Evolutionary conservation across 1,140 invertebrate species (phyloP), one percentile per base, ranked within the genome.

Genomic region (Phymastichus coffea): DNA sequence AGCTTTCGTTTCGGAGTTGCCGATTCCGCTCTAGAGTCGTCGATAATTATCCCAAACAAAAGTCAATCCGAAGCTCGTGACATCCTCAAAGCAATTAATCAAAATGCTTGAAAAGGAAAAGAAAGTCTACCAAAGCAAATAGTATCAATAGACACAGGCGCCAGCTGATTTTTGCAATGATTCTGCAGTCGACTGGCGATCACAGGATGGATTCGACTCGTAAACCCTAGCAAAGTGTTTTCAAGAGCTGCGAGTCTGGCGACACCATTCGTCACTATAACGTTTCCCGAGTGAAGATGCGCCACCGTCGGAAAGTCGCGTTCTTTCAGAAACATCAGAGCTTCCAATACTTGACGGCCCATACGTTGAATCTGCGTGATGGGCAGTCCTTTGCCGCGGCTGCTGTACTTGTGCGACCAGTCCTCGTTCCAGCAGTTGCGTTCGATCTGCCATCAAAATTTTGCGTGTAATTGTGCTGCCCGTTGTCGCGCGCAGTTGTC

Each of bases 201-300:
- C 63, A 88, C 74, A 20, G 84, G 78, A 76, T 85, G 73, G 64
- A 82, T 75, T 51, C 87, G 83, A 17, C 91, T 90, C 23, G 85
- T 83, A 19, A 90, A 85, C 0, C 90, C 89, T n/a, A 94, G 82
- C 28, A 95, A 75, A 1, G 89, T 88, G 71, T 94, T 94, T 77
- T 94, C 93, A 46, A 94, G 72, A 0, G 90, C 91, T 25, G 90
- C 89, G 60, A 95, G 76, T 72, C 86, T 82, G 14, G 92, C 92
- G 0, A 94, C 91, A 2, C 93, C 93, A 75, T 95, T 94, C 69
- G 95, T 92, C 19, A 95, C 82, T 61, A 95, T 90, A 8, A 96
- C 87, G 80, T 97, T 97, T 25, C 93, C 93, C 23, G 91, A 89
- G 75, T 95, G 93, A 43, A 97, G 78, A 80, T 95, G 91, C 28